Base-by-base conservation (phyloP, 2,888 invertebrate genomes). In the Xestia xanthographa region DNA sequence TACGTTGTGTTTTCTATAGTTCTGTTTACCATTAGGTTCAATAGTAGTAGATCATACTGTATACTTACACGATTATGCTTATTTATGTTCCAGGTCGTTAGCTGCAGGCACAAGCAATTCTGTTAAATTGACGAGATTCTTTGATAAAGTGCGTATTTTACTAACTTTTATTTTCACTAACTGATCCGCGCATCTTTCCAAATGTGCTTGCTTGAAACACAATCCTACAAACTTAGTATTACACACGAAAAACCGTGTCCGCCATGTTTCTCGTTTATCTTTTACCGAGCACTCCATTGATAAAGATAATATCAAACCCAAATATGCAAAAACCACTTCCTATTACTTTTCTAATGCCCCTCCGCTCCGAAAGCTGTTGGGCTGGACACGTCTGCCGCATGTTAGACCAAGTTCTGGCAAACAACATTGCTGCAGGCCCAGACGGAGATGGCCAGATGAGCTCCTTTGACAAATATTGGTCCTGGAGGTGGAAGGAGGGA, bases 21-120 rank as follows among this genome's bases (percentile, higher is more conserved):
- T 66, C 26, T 34, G 17, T 62, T 62, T n/a, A 62, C 6, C 22
- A 6, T 50, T 26, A 34, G 12, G 8, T 22, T 48, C 22, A 48
- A 48, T 8, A 48, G 22, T 22, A 20, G 8, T 38, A 71, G 5
- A 38, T 48, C 20, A 22, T 14, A 45, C 9, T 71, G n/a, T n/a
- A 45, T 34, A 5, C 5, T 9, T 17, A 34, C 34, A 45, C 17
- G 29, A 22, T 20, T 26, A 34, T 43, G 3, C 17, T 50, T 8
- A n/a, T 17, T 69, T 56, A 34, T 20, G 75, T 73, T 96, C 92
- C 81, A 98, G 98, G 85, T 98, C 98, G 84, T 95, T 99, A 80
- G 98, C 99, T n/a, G 98, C 99, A 9, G 99, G 99, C 2, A 98
- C 99, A 6, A 98, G 99, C 76, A 99, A 99, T 92, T 98, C 99